Conservation (phyloP, 2,113 vertebrate species). For the Balaeniceps rex region DNA sequence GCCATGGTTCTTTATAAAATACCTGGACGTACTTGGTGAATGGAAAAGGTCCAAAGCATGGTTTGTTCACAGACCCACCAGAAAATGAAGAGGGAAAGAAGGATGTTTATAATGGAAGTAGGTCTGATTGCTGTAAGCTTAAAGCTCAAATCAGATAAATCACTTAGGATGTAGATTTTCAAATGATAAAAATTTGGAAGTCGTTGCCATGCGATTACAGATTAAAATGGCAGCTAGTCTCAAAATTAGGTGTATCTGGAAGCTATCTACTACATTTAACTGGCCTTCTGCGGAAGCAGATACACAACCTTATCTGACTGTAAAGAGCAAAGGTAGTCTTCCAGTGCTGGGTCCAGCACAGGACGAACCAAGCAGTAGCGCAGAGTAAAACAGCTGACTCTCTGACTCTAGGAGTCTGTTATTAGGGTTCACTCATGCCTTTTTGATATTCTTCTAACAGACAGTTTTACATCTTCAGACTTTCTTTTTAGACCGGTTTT, state of each 20-base stretch:
- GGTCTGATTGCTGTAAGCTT: neutral
- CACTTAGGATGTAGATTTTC: neutral
- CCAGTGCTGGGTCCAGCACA: neutral
- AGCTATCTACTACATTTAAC: neutral
- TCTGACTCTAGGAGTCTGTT: neutral
- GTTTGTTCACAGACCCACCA: neutral
- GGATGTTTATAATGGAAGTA: neutral
- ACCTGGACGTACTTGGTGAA: neutral
- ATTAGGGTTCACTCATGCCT: neutral
- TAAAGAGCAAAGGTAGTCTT: neutral
- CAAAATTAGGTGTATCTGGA: neutral
- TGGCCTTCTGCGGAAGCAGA: neutral
- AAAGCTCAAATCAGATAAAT: neutral
- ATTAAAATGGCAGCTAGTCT: neutral
- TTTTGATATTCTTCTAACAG: neutral
- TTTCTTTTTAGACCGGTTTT: neutral
- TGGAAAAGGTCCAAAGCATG: neutral
- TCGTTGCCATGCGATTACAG: neutral
- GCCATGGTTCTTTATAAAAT: neutral
- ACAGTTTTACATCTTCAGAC: neutral
- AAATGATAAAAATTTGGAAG: neutral
- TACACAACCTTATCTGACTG: neutral
- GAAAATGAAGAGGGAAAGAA: neutral
- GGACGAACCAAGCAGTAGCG: neutral
- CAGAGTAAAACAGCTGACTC: neutral